These are phyloP conservation scores for Micrasema longulum DNA, from an alignment of 1,140 invertebrate species.

Conservation along the genomic window DNA sequence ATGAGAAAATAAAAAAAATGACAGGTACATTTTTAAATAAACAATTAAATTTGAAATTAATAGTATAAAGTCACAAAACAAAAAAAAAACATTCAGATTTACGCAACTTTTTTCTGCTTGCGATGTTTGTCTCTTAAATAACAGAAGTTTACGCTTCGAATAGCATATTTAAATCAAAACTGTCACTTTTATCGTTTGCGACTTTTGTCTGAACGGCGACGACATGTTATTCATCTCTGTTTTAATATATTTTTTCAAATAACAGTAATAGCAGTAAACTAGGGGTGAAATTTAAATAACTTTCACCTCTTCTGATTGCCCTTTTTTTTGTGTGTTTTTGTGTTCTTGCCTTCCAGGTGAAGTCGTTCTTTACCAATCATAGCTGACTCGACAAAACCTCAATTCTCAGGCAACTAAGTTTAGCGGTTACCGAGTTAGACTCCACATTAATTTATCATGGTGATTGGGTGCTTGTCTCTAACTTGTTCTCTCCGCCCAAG, in stretches of 20 bases:
- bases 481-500: background rate
- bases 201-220: too few species aligned
- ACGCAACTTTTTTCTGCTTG: too few species aligned
- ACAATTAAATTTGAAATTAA: too few species aligned
- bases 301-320: slow-evolving; percentile 20
- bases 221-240: too few species aligned
- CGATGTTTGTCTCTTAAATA: too few species aligned
- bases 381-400: slow-evolving; percentile 12
- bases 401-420: slow-evolving; percentile 1
- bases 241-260: background rate
- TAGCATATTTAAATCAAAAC: background rate
- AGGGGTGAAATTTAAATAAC: background rate
- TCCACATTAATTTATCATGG: slow-evolving; percentile 11
- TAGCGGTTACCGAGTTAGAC: background rate
- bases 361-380: background rate
- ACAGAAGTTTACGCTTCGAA: too few species aligned
- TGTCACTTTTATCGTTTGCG: too few species aligned
- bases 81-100: too few species aligned
- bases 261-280: background rate
- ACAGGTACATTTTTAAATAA: too few species aligned
- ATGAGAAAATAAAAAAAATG: too few species aligned
- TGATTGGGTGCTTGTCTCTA: slow-evolving; percentile 16
- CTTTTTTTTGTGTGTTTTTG: background rate
- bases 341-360: background rate
- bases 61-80: too few species aligned